phyloP scores from a whole-genome alignment of 2,888 invertebrate genomes.

The Sarcophaga carnaria region DNA sequence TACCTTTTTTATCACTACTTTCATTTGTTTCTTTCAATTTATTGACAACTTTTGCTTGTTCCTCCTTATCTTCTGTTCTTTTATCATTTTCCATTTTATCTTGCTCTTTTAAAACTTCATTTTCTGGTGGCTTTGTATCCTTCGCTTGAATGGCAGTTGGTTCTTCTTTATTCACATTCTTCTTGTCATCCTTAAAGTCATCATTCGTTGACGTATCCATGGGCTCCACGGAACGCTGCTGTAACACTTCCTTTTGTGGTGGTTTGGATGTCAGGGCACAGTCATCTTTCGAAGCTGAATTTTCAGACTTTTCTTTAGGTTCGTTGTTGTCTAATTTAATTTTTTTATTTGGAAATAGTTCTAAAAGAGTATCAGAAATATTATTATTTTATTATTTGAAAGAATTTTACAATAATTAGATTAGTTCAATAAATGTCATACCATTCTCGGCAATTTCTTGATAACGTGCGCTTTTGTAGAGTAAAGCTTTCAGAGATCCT shows the following conservation, averaged over 20 bases:
- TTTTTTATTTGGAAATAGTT: constrained; percentile 75
- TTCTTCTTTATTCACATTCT: constrained; percentile 23
- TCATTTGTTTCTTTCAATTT: constrained; percentile 58
- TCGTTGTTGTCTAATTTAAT: constrained; percentile 73
- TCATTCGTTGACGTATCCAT: constrained; percentile 45
- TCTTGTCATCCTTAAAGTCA: constrained; percentile 51
- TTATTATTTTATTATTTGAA: neutral
- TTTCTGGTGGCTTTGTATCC: constrained; percentile 34
- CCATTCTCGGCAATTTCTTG: constrained; percentile 78
- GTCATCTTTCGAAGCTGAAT: constrained; percentile 61
- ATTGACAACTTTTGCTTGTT: constrained; percentile 54
- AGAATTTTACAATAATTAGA: neutral
- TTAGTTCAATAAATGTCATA: constrained; percentile 53
- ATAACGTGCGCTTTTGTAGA: constrained; percentile 78
- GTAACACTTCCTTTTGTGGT: constrained; percentile 25
- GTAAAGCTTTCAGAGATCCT: constrained; percentile 78
- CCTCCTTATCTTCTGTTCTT: constrained; percentile 70
- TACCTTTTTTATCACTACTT: constrained; percentile 26
- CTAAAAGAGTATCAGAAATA: constrained; percentile 64
- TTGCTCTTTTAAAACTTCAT: constrained; percentile 20
- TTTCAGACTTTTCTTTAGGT: constrained; percentile 69
- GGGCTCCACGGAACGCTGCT: constrained; percentile 43
- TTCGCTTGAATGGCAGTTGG: constrained; percentile 10
- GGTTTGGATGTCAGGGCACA: constrained; percentile 49
- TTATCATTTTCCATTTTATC: constrained; percentile 28